Conservation (phyloP, 2,797 vertebrate genomes). For the Hylomyscus alleni region DNA sequence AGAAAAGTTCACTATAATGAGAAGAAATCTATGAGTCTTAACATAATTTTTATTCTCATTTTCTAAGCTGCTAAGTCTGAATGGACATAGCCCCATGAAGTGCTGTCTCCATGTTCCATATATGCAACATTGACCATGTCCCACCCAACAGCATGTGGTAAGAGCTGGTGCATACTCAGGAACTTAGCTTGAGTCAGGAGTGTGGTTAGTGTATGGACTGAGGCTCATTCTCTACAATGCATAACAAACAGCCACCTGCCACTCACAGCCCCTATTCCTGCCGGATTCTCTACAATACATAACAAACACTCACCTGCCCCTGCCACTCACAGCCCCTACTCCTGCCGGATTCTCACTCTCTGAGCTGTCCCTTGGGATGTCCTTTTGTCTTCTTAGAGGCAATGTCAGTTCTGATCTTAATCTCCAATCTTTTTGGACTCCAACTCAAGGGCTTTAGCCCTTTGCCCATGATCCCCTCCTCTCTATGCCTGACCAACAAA, state of each 20-base stretch:
- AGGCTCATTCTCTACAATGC: background rate
- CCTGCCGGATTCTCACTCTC: background rate
- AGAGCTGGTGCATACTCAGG: background rate
- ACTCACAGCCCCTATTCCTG: background rate
- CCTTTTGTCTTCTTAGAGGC: background rate
- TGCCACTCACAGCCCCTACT: background rate
- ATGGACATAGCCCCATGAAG: background rate
- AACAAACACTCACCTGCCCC: background rate
- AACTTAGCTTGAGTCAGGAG: background rate
- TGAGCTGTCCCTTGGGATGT: background rate
- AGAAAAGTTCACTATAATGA: slow-evolving; percentile 31
- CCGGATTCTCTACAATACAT: background rate
- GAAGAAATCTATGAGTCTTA: background rate
- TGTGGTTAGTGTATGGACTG: background rate
- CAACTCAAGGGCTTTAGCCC: background rate
- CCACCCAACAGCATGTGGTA: background rate
- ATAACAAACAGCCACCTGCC: background rate
- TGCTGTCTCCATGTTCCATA: background rate
- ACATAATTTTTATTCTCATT: background rate
- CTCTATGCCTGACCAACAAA: slow-evolving; percentile 9
- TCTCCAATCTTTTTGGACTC: background rate
- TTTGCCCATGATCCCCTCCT: background rate
- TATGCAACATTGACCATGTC: too few relatives aligned
- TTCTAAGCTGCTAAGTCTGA: background rate
- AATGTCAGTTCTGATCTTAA: slow-evolving; percentile 33